phyloP scores from a whole-genome alignment of 2,797 vertebrate species.

The Limnodromus scolopaceus region DNA sequence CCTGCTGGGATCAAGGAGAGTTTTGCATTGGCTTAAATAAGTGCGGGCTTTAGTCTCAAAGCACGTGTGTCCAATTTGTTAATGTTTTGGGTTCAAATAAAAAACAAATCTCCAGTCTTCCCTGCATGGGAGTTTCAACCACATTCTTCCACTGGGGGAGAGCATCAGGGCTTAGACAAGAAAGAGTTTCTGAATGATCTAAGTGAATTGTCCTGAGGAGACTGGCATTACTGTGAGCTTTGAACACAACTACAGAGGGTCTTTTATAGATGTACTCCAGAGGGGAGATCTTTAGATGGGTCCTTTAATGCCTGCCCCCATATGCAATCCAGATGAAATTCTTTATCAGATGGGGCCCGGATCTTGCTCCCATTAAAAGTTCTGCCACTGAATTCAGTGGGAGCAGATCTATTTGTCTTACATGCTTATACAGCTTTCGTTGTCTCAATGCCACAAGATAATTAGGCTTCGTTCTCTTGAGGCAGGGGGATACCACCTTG shows the following conservation, averaged over 20 bases:
- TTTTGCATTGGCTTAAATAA: slow-evolving; percentile 36
- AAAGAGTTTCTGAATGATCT: slow-evolving; percentile 65
- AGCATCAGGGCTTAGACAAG: slow-evolving; percentile 52
- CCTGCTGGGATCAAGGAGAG: slow-evolving; percentile 63
- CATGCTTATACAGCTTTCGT: background rate
- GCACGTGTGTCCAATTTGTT: slow-evolving; percentile 67
- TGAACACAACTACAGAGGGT: slow-evolving; percentile 68
- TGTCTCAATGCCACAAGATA: background rate
- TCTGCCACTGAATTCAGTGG: slow-evolving; percentile 46
- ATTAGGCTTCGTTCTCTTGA: background rate
- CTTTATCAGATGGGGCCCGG: slow-evolving; percentile 50
- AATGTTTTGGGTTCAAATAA: slow-evolving; percentile 65
- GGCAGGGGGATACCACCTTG: background rate
- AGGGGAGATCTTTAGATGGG: slow-evolving; percentile 69
- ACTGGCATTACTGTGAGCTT: slow-evolving; percentile 58
- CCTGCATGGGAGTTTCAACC: slow-evolving; percentile 63
- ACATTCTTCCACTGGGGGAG: slow-evolving; percentile 58
- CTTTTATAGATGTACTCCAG: slow-evolving; percentile 65
- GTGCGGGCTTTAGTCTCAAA: background rate
- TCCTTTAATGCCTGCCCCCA: slow-evolving; percentile 67
- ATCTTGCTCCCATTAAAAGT: slow-evolving; percentile 57
- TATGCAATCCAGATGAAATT: slow-evolving; percentile 71
- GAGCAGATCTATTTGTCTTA: slow-evolving; percentile 25
- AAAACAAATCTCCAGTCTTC: slow-evolving; percentile 60
- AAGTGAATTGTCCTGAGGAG: slow-evolving; percentile 69